Conservation (phyloP, 2,888 invertebrate genomes). For the Perdita meconis region DNA sequence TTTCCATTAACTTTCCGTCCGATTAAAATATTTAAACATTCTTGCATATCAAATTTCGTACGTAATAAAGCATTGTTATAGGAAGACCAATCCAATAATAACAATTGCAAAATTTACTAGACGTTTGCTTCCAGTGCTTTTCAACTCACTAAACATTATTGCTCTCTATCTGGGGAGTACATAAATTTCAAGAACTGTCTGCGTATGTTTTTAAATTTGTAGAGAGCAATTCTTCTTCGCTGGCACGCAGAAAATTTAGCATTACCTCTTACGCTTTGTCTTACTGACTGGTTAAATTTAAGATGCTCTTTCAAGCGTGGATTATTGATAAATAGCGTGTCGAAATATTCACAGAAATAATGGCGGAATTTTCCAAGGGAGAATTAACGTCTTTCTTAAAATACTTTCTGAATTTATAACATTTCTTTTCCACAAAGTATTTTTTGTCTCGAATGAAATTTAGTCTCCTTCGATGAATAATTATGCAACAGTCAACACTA, state of each 20-base stretch:
- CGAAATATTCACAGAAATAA: background rate
- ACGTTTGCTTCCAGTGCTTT: no score
- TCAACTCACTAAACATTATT: no score
- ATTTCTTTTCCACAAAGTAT: background rate
- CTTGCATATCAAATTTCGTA: no score
- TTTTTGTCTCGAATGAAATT: background rate
- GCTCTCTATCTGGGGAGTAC: no score
- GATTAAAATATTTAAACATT: no score
- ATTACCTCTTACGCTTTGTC: background rate
- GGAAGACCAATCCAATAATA: no score
- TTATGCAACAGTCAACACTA: background rate
- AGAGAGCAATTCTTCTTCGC: background rate
- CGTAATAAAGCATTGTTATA: no score
- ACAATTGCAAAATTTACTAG: no score
- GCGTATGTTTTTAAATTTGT: no score
- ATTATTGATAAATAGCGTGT: background rate
- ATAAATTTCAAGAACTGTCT: no score
- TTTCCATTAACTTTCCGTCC: no score
- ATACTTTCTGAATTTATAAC: no score
- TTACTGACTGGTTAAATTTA: background rate
- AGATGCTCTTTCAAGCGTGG: background rate
- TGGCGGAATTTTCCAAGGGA: background rate
- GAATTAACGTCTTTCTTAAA: background rate
- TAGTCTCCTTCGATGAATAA: background rate
- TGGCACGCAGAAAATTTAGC: background rate